Evolutionary conservation across 1,140 invertebrate genomes (phyloP), one percentile per base, ranked within the genome.

Genomic region (Leptonema lineaticorne): DNA sequence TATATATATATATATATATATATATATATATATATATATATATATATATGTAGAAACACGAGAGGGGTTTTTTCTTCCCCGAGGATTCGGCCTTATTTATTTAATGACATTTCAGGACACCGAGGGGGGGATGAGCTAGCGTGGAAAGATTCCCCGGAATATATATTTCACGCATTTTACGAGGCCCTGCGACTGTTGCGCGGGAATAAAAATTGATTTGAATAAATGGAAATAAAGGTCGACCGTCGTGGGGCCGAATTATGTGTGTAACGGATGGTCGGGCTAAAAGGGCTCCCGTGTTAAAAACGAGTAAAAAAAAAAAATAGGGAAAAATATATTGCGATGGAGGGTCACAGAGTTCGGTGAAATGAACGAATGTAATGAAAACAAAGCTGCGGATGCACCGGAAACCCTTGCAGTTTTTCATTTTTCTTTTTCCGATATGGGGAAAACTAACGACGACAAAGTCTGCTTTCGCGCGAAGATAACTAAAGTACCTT

Each of bases 171-270:
- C 48, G 63, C 30, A 30, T 29, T 66, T 66, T 66, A 66, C 57
- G 63, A 37, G 22, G 59, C 2, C 22, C 63, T 14, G n/a, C 63
- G 33, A 33, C 28, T 53, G 45, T 22, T 57, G 46, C 27, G 28
- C 27, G 28, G 27, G 48, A 66, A 66, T 66, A 66, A 66, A 66
- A 66, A 66, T 66, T 66, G 63, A 66, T 66, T 66, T 66, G 63
- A 66, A 66, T 66, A 66, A 66, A 66, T 66, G 63, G 63, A 66
- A 66, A 66, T 66, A 66, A 33, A 56, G 63, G 63, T 66, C 63
- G 59, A n/a, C 59, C 45, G 59, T 62, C 63, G 29, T n/a, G n/a
- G 46, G 26, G 20, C 63, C 63, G 57, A 66, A 66, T 66, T 66
- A 57, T 41, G 27, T n/a, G n/a, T 66, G 46, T 66, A 66, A 66